Evolutionary conservation across 2,888 invertebrate genomes (phyloP), one percentile per base, ranked within the genome.

Genomic region (Heliconius erato): DNA sequence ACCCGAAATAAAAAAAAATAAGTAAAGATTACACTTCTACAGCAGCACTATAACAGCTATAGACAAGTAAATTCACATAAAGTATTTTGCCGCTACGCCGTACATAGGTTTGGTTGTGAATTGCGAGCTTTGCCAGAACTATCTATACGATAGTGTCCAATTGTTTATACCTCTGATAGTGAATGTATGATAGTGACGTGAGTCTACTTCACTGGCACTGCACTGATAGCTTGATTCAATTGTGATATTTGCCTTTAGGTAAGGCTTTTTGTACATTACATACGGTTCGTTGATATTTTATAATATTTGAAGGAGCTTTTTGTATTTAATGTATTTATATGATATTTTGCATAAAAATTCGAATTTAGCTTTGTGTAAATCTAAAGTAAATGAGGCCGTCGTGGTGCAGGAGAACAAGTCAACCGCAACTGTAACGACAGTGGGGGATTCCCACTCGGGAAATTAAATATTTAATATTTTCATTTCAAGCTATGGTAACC

Each of bases 151-250:
- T 82, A 85, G 79, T 88, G 85, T 85, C 87, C 86, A 85, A 86
- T 91, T 90, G 91, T 92, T 92, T 92, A 92, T 92, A 90, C 90
- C 84, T 84, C 79, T 80, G 91, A 90, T 92, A 92, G 92, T 92
- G 86, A 91, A 44, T 26, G 84, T 84, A 80, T 80, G 91, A 90
- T 92, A 92, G 92, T 92, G 87, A 91, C 90, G 88, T 88, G 88
- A 84, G 85, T 82, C 88, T 90, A 89, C 89, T 88, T 89, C 88
- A 89, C 84, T 84, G 69, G 89, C 88, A 88, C 84, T 84, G 71
- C 88, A 88, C 84, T 84, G 78, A 91, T 88, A 89, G 87, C 90
- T 90, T 88, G 88, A 91, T 90, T 86, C 88, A 86, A 87, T 87
- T 87, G 85, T 77, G 76, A 65, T 68, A 78, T 28, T 49, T 12